These are phyloP conservation scores for Hemibagrus guttatus DNA, from an alignment of 2,797 vertebrate genomes.

Conservation along the genomic window DNA sequence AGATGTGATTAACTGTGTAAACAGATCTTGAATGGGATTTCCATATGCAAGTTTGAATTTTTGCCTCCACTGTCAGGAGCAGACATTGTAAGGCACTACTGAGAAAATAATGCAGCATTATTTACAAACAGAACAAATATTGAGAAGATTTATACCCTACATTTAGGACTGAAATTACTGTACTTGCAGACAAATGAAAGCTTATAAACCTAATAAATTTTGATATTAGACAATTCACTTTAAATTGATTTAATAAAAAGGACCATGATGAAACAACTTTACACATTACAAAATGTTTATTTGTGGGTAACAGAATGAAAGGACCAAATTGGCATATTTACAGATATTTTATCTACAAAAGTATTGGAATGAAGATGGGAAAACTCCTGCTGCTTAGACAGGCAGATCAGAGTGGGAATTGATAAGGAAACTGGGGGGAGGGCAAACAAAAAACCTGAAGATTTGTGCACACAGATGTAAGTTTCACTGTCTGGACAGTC, in stretches of 20 bases:
- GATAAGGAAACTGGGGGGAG: neutral
- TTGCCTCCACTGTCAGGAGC: too few species aligned
- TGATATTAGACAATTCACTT: neutral
- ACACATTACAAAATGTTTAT: slow-evolving; percentile 54
- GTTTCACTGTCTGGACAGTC: slow-evolving; percentile 9
- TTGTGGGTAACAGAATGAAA: slow-evolving; percentile 42
- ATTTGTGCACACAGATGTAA: neutral
- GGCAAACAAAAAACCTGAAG: neutral
- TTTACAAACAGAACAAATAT: too few species aligned
- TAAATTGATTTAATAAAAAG: too few species aligned
- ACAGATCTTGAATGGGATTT: too few species aligned
- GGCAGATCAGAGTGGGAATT: neutral
- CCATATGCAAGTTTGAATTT: too few species aligned
- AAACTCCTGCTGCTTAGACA: slow-evolving; percentile 8
- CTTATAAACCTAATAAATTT: too few species aligned
- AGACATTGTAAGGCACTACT: too few species aligned
- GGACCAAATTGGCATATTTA: slow-evolving; percentile 59
- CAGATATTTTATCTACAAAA: slow-evolving; percentile 60
- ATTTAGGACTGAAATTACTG: too few species aligned
- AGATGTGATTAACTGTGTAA: too few species aligned
- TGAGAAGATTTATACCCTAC: too few species aligned
- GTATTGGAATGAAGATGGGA: slow-evolving; percentile 2
- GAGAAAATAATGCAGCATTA: too few species aligned
- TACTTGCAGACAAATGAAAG: too few species aligned
- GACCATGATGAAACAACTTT: neutral